These are phyloP conservation scores for Macquaria australasica DNA, from an alignment of 2,113 vertebrate species.

Conservation along the genomic window DNA sequence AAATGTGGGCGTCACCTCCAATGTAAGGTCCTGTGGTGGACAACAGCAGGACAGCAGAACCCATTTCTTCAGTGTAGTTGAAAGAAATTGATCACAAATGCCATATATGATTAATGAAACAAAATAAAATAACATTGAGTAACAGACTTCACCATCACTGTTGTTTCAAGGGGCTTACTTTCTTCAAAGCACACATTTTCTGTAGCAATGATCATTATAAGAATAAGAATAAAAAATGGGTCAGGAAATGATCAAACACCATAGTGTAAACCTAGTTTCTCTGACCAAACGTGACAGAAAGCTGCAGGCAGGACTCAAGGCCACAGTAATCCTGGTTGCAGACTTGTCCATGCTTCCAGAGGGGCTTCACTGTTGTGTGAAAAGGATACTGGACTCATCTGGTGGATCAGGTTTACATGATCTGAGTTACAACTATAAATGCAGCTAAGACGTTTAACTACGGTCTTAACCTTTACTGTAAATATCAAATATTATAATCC, in stretches of 20 bases:
- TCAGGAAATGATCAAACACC: not conserved
- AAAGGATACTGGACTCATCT: not conserved
- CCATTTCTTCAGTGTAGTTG: too few relatives aligned
- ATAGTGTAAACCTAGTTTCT: not conserved
- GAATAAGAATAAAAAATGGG: not conserved
- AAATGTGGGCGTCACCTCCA: not conserved
- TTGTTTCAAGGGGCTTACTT: not conserved
- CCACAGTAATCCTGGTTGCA: not conserved
- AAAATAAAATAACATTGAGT: too few relatives aligned
- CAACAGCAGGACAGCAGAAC: not conserved
- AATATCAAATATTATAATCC: not conserved
- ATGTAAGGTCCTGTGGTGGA: not conserved
- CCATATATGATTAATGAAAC: too few relatives aligned
- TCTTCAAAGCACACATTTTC: not conserved
- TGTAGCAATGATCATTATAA: not conserved
- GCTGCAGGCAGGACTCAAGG: not conserved
- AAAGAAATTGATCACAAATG: not conserved
- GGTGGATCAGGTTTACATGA: not conserved
- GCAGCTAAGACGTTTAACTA: not conserved
- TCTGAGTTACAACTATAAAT: not conserved
- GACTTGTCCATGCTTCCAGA: not conserved
- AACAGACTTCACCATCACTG: not conserved
- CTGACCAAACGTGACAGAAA: not conserved
- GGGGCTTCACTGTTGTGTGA: not conserved
- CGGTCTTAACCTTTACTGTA: not conserved